These are phyloP conservation scores for Aviceda subcristata DNA, from an alignment of 2,113 vertebrate genomes.

Conservation along the genomic window DNA sequence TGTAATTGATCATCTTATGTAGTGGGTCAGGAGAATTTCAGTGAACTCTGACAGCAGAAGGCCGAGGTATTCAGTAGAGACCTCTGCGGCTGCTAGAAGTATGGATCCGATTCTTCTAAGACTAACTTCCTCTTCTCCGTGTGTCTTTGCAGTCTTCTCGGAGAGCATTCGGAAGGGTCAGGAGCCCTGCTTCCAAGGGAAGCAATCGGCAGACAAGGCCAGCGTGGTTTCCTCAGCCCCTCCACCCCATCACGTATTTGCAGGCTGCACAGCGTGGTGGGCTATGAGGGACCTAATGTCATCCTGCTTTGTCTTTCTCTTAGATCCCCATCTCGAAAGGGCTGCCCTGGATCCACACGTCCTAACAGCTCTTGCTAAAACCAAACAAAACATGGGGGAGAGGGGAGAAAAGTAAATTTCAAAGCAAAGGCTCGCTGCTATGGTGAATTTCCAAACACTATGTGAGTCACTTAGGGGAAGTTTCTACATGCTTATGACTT, in stretches of 20 bases:
- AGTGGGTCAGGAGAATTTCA: not conserved
- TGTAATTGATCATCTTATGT: not conserved
- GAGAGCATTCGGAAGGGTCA: not conserved
- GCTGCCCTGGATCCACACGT: not conserved
- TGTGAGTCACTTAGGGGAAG: slow-evolving; percentile 44
- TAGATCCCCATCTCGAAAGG: not conserved
- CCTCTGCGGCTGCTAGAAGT: not conserved
- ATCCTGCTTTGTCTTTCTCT: not conserved
- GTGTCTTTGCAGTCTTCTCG: not conserved
- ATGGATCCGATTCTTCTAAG: not conserved
- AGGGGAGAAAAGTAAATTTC: not conserved
- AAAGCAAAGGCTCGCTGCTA: not conserved
- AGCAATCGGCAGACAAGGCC: not conserved
- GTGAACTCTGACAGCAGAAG: not conserved
- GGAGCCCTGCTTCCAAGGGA: not conserved
- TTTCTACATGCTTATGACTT: slow-evolving; percentile 26
- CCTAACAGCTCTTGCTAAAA: not conserved
- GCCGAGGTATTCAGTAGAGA: not conserved
- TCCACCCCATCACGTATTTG: rapidly evolving
- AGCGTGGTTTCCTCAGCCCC: not conserved
- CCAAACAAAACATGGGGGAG: not conserved
- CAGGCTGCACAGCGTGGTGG: not conserved
- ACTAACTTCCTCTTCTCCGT: not conserved
- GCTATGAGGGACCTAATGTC: not conserved
- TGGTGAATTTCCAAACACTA: slow-evolving; percentile 40